phyloP scores from a whole-genome alignment of 2,113 vertebrate genomes.

The Tamias sibiricus region DNA sequence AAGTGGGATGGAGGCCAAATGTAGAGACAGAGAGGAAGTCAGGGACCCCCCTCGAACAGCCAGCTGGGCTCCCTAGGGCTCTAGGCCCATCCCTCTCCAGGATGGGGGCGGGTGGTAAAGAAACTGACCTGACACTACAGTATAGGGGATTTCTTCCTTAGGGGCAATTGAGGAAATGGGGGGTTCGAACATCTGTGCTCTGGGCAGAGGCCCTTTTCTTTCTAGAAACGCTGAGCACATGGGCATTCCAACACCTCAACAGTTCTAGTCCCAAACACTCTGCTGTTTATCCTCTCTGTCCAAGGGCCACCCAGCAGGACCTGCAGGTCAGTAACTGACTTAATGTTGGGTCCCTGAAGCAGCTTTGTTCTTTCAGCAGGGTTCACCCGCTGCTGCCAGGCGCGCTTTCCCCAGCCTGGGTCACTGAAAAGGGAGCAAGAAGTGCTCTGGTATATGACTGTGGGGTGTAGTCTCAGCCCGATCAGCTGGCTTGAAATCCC shows the following conservation, averaged over 20 bases:
- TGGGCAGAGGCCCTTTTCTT: constrained; percentile 21
- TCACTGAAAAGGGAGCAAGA: neutral
- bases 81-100: neutral
- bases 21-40: neutral
- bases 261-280: neutral
- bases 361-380: neutral
- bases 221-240: neutral
- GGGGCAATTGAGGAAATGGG: neutral
- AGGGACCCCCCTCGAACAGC: rapidly evolving
- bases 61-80: neutral
- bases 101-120: neutral
- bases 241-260: neutral
- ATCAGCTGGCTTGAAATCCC: neutral
- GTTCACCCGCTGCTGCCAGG: neutral
- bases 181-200: neutral
- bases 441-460: neutral
- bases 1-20: neutral
- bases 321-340: neutral
- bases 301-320: neutral
- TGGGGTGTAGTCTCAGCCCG: neutral
- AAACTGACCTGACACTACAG: neutral
- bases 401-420: neutral
- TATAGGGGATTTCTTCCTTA: neutral
- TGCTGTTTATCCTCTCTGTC: neutral
- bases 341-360: neutral